Base-by-base conservation (phyloP, 2,888 invertebrate species). In the Hypena proboscidalis region DNA sequence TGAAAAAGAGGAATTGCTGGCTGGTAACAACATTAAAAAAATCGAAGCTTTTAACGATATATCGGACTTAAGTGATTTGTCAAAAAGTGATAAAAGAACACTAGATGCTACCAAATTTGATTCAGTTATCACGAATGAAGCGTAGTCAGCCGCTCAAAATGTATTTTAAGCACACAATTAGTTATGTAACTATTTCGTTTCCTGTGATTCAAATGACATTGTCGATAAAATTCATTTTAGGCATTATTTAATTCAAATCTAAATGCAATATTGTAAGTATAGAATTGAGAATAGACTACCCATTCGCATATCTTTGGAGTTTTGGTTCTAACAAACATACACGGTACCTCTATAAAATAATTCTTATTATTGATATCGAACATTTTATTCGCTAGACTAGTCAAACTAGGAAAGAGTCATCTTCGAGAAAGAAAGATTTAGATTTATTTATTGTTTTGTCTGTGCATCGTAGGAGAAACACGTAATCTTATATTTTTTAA, bases 1-100 rank as follows among this genome's bases (percentile, higher is more conserved):
- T 39, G 73, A 77, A 32, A 78, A 75, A 50, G 70, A 70, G 58
- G 64, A 72, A 33, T 44, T 74, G n/a, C 77, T 75, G 35, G 74
- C 79, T 37, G 62, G 60, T 32, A 74, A 72, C 43, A 80, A 77
- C 56, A 81, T 72, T 77, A 80, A 81, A 66, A 81, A 71, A 42
- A 76, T 76, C 61, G 74, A 80, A 72, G 79, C 80, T 58, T 61
- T 86, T 47, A 90, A 90, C 68, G 81, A 81, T 63, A 89, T 90
- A 62, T 87, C 85, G 80, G 86, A 88, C 80, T 87, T 89, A 63
- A 89, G 86, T 84, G 86, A 87, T 81, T 83, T 82, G 35, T 80
- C 80, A 74, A 87, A 88, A 83, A 89, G 84, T 84, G 87, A 83
- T 65, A 83, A 79, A 71, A 85, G 87, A 78, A 86, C 85, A 83